Evolutionary conservation across 2,888 invertebrate species (phyloP).

Genomic region (Eristalis arbustorum): DNA sequence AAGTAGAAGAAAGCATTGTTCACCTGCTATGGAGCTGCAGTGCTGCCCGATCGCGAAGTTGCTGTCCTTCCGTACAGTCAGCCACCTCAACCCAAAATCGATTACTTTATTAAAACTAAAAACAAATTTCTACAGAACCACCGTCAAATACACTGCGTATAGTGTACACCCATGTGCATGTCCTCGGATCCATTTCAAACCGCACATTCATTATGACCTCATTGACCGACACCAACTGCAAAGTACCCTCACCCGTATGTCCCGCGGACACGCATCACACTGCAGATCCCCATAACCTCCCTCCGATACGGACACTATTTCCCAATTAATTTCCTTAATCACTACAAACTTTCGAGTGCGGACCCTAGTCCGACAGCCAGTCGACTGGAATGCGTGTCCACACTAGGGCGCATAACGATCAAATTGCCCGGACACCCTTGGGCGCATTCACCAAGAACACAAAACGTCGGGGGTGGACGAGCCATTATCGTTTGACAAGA

Average conservation of each 20-base stretch:
- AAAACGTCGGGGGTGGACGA: conserved; percentile 13
- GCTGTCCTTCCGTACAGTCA: no score
- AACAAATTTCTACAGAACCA: no score
- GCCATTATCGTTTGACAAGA: conserved; percentile 20
- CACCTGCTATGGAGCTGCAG: no score
- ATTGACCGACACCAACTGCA: background rate
- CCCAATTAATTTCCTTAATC: conserved; percentile 62
- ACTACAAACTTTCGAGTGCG: conserved; percentile 59
- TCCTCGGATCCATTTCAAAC: background rate
- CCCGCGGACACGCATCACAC: background rate
- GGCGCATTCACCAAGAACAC: background rate
- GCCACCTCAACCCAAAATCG: no score
- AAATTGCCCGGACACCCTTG: conserved; percentile 56
- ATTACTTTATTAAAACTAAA: no score
- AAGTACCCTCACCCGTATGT: background rate
- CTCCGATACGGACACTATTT: conserved; percentile 29
- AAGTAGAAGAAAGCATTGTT: no score
- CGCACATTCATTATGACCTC: background rate
- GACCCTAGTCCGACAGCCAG: conserved; percentile 22
- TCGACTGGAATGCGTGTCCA: conserved; percentile 30
- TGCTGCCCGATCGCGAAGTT: no score
- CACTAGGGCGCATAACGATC: conserved; percentile 60
- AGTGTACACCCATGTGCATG: background rate
- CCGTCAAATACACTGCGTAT: no score
- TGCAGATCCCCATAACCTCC: conserved; percentile 49